Evolutionary conservation across 1,140 invertebrate species (phyloP), one percentile per base, ranked within the genome.

Genomic region (Tetranychus urticae): DNA sequence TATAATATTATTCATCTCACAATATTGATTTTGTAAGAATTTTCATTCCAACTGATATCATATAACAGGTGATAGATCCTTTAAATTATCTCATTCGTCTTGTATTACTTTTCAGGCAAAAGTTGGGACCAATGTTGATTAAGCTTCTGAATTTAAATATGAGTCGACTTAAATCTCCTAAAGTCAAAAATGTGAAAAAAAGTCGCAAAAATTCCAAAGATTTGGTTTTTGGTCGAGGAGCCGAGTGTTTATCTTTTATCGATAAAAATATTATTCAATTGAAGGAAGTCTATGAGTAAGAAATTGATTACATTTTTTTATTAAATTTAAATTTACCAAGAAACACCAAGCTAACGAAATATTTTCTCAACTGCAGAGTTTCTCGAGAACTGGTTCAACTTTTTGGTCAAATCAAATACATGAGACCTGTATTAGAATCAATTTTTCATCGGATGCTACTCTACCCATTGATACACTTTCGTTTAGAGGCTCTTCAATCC

Each of bases 371-470:
- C 75, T 73, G 42, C 70, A 90, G 86, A 71, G 88, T 89, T 70
- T 85, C 86, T 10, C 85, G 85, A 34, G 84, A 91, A 70, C 71
- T 94, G 59, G 82, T 92, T 1, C 77, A 87, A 39, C 72, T 92
- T 39, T 85, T 91, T 3, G 89, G 88, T 0, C 81, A 82, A 60
- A 82, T 87, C 35, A 80, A 82, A 1, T 84, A 84, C 10, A 74
- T 92, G 59, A 75, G 88, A 23, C 87, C 88, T 14, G 87, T 91
- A 47, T 72, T 93, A 61, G 88, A 93, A 70, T 88, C 88, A 0
- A 75, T 93, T 2, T 92, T 91, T 70, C 88, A 92, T 73, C 77
- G 88, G 45, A 90, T 92, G 84, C 72, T 92, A 0, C 73, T 92
- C 0, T 84, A 90, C 72, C 86, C 88, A 35, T 82, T 84, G 0